These are phyloP conservation scores for Nymphalis urticae DNA, from an alignment of 2,888 invertebrate species.

Conservation along the genomic window DNA sequence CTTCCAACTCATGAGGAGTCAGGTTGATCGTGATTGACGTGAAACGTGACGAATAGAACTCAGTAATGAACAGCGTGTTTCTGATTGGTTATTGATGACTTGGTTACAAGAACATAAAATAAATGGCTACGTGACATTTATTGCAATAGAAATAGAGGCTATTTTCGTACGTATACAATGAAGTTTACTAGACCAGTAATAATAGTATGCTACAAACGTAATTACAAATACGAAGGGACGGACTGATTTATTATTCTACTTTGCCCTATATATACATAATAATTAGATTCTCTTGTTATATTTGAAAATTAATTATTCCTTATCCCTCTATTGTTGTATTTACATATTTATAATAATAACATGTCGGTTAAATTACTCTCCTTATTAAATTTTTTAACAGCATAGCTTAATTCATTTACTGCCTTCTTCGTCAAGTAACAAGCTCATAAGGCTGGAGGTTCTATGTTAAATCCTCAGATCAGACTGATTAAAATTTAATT, in stretches of 20 bases:
- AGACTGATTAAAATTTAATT: too few species aligned
- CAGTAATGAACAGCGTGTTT: conserved; percentile 13
- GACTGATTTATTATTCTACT: conserved; percentile 37
- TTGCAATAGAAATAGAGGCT: neutral
- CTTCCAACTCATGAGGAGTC: neutral
- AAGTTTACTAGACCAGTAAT: neutral
- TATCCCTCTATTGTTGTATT: neutral
- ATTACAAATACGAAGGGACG: conserved; percentile 25
- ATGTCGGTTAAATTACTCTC: neutral
- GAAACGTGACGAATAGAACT: conserved; percentile 16
- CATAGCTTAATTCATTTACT: too few species aligned
- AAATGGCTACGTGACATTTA: conserved; percentile 11
- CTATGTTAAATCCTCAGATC: too few species aligned
- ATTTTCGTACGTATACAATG: conserved; percentile 6
- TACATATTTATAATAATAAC: neutral
- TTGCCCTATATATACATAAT: conserved; percentile 35
- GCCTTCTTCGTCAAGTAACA: too few species aligned
- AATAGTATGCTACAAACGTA: conserved; percentile 25
- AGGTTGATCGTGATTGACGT: conserved; percentile 5
- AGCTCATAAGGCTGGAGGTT: too few species aligned
- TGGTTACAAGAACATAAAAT: neutral
- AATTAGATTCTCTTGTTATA: conserved; percentile 32
- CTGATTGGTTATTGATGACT: conserved; percentile 18
- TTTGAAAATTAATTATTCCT: conserved; percentile 27
- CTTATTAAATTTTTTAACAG: too few species aligned